Base-by-base conservation (phyloP, 2,797 vertebrate genomes). In the Phrynocephalus vlangalii region DNA sequence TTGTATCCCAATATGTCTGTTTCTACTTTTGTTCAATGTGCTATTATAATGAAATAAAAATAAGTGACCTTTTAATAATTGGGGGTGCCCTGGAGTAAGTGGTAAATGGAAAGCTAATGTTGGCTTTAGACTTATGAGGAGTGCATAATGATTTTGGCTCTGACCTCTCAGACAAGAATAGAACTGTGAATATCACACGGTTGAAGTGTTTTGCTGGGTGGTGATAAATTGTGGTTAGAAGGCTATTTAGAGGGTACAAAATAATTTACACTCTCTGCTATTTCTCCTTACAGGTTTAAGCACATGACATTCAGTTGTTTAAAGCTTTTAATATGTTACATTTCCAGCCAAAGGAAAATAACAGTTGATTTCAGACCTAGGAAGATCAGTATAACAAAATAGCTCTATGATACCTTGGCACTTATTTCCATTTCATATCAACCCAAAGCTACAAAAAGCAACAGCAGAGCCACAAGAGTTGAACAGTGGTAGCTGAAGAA, bases 1-100 rank as follows among this genome's bases (percentile, higher is more conserved):
- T 87, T 50, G 26, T 52, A 63, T 63, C 63, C 4, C 10, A 72
- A 85, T 68, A 75, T 33, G 22, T 75, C 56, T n/a, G 13, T 76
- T 89, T 67, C 44, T 28, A 6, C 8, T 56, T 52, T 77, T 70
- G 30, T 85, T 70, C 60, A 70, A 56, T 6, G 72, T 76, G 44
- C 52, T 52, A 18, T 82, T 66, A 24, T 81, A 88, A 86, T 63
- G 68, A 73, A 81, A 73, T 81, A 63, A 38, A 68, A 87, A 87
- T 38, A 87, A 87, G 77, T 68, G 60, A 77, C 71, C 80, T 87
- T 87, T 75, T 76, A 82, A 77, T 87, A 76, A 87, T 76, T 77
- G 79, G 86, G 80, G 77, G 79, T 87, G 38, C 79, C 79, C 80
- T 82, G 71, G 72, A 67, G 79, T 68, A 82, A 87, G 72, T 52